Base-by-base conservation (phyloP, 2,113 vertebrate genomes). In the Erythrolamprus reginae region DNA sequence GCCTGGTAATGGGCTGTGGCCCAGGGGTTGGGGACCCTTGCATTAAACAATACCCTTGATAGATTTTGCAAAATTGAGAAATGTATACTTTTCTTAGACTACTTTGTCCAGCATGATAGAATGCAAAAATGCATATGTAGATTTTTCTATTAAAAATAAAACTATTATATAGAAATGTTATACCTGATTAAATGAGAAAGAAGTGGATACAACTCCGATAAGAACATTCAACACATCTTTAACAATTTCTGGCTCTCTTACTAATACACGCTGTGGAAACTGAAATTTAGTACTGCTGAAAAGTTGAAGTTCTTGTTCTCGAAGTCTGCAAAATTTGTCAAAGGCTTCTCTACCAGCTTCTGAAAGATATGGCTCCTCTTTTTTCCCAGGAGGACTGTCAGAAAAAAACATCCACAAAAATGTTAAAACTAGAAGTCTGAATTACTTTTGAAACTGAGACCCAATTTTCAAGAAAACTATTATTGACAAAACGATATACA, bases 291-390 rank as follows among this genome's bases (percentile, higher is more conserved):
- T 96, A 0, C 93, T 97, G 82, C 97, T 97, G 17, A 99, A 96
- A 3, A 97, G 95, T 48, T 98, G 98, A 87, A 99, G 95, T 85
- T 98, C 98, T 3, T 97, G 98, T 91, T 98, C 98, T 96, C 96
- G 97, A 42, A 99, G 97, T 77, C 96, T 96, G 95, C 98, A 98
- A 77, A 99, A 97, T 88, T 97, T 98, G 96, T 99, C 98, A 89
- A 99, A 99, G 89, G 98, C 98, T 91, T 98, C 98, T 95, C 98
- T 97, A 82, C 99, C 99, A 0, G 98, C 98, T 94, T 99, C 99
- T 0, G 98, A 98, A 83, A 99, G 97, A 93, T 98, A 99, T 0
- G 98, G 98, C 1, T 98, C 97, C 83, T 99, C 99, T 95, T 96
- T 98, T 93, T 98, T 98, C 91, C 99, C 99, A 5, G 99, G 99